Percentiles rank a stretch among this genome's conserved stretches.
Conservation (phyloP, 2,113 vertebrate species). For the Phasianus colchicus region DNA sequence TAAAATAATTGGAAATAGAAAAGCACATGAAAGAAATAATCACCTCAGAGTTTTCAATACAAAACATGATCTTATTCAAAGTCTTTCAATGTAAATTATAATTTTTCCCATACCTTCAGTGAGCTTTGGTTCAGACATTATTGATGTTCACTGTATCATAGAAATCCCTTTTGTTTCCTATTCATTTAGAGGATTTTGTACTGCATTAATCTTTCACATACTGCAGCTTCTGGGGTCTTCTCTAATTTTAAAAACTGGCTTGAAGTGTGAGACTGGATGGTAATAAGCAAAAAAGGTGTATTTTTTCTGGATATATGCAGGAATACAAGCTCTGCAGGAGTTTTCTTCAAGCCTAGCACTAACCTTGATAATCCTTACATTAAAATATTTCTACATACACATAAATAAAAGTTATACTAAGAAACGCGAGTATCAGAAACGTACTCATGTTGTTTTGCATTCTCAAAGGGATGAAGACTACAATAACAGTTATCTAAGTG, state of each 20-base stretch:
- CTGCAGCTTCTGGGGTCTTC: constrained; percentile 13
- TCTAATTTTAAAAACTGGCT: not conserved
- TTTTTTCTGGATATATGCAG: not conserved
- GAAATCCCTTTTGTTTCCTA: constrained; percentile 22
- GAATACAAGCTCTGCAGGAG: constrained; percentile 3
- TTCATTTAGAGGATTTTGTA: constrained; percentile 32
- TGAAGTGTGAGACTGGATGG: constrained; percentile 19
- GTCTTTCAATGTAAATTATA: not conserved
- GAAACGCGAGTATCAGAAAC: constrained; percentile 2
- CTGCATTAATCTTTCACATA: constrained; percentile 38
- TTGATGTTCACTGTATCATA: not conserved
- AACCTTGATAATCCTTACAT: constrained; percentile 18
- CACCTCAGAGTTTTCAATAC: not conserved
- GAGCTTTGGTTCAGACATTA: not conserved
- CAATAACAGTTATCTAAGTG: constrained; percentile 46
- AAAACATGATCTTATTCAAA: not conserved
- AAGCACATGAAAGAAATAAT: not conserved
- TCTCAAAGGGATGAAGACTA: constrained; percentile 23
- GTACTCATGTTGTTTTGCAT: constrained; percentile 28
- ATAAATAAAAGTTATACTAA: constrained; percentile 6
- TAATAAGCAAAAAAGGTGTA: constrained; percentile 16
- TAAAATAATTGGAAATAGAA: not conserved
- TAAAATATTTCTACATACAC: not conserved
- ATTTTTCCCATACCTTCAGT: not conserved
- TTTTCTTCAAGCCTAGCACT: constrained; percentile 5